Conservation (phyloP, 2,113 vertebrate genomes). For the Gymnorhina tibicen region DNA sequence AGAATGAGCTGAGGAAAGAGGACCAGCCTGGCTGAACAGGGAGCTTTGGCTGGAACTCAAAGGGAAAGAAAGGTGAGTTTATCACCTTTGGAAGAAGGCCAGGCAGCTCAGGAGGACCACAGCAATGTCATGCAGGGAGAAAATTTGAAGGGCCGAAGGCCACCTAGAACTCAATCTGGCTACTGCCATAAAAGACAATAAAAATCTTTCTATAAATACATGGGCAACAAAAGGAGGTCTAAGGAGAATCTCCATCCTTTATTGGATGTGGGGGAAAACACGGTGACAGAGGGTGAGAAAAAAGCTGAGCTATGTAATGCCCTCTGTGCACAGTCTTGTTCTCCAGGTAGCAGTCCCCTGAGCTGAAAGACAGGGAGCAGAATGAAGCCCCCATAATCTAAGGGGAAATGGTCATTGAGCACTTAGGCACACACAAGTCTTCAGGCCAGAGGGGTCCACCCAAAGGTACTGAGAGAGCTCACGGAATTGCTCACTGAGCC, state of each 20-base stretch:
- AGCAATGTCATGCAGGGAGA: neutral
- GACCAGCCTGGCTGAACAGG: neutral
- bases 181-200: neutral
- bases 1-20: neutral
- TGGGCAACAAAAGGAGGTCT: no score
- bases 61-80: neutral
- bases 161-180: neutral
- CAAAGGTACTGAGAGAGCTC: neutral
- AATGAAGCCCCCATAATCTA: neutral
- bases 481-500: neutral
- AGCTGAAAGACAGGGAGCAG: neutral
- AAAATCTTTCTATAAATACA: neutral
- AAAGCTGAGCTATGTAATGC: neutral
- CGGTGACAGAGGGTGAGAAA: neutral
- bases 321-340: neutral
- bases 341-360: neutral
- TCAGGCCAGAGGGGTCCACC: neutral
- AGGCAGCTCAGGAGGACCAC: neutral
- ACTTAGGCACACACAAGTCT: neutral
- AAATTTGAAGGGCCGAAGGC: neutral
- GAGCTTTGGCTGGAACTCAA: neutral
- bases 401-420: neutral
- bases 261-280: rapidly evolving
- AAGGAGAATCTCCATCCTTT: neutral
- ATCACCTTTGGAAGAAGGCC: neutral